A percentile compares a stretch with the other conserved stretches of the same genome.
Conservation (phyloP, 2,888 invertebrate species). For the Eubasilissa splendida region DNA sequence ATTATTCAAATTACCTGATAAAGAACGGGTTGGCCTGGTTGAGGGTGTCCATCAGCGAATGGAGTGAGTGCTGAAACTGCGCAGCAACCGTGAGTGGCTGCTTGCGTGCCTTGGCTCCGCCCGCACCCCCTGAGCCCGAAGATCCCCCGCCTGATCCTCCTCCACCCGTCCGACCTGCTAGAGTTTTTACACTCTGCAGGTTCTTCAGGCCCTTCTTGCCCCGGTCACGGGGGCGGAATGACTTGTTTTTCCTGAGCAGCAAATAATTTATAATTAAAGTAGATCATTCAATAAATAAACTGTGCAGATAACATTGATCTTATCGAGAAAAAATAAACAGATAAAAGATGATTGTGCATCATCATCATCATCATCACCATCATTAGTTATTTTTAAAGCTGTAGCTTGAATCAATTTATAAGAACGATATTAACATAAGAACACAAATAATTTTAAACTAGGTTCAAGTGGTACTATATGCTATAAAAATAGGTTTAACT, state of each 20-base stretch:
- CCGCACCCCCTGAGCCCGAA: slow-evolving; percentile 63
- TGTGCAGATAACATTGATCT: not conserved
- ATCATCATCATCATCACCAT: too few species aligned
- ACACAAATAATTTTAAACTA: too few species aligned
- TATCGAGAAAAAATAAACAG: not conserved
- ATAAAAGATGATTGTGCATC: not conserved
- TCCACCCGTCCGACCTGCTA: slow-evolving; percentile 83
- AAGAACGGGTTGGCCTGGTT: slow-evolving; percentile 81
- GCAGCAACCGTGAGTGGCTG: slow-evolving; percentile 94
- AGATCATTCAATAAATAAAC: not conserved
- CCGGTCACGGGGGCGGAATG: slow-evolving; percentile 89
- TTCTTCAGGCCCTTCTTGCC: slow-evolving; percentile 92
- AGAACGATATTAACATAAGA: too few species aligned
- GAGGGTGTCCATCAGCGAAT: slow-evolving; percentile 93
- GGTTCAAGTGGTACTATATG: too few species aligned
- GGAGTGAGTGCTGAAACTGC: slow-evolving; percentile 94
- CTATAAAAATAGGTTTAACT: too few species aligned
- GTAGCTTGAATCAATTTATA: too few species aligned
- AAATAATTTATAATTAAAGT: slow-evolving; percentile 13
- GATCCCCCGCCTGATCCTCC: slow-evolving; percentile 71
- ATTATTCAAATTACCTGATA: slow-evolving; percentile 65
- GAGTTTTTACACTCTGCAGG: slow-evolving; percentile 91
- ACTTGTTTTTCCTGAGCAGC: slow-evolving; percentile 88
- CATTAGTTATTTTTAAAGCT: too few species aligned
- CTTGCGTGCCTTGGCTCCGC: slow-evolving; percentile 78